A percentile compares a stretch with the other conserved stretches of the same genome.
Evolutionary conservation across 2,113 vertebrate genomes (phyloP).

Genomic region (Sardina pilchardus): DNA sequence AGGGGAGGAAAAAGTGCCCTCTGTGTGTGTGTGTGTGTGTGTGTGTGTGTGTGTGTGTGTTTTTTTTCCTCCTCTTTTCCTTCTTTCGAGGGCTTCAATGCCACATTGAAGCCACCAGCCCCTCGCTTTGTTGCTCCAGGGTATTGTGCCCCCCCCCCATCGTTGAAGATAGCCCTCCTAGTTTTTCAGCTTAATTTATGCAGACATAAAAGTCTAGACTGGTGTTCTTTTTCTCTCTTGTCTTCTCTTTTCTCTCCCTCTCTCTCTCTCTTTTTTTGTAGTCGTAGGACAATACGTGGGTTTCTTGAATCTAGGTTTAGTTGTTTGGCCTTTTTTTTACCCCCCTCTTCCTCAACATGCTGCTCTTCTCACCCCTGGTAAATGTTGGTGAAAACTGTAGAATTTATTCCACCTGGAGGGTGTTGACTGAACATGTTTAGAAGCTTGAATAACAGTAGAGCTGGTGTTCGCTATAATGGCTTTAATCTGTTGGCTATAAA

Average conservation of each 20-base stretch:
- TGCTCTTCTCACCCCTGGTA: background rate
- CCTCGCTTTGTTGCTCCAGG: constrained; percentile 66
- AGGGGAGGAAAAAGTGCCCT: constrained; percentile 64
- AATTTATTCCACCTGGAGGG: background rate
- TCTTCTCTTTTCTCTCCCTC: constrained; percentile 47
- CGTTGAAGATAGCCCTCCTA: constrained; percentile 68
- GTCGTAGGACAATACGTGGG: constrained; percentile 58
- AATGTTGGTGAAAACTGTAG: background rate
- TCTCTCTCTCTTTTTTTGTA: background rate
- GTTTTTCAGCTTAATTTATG: constrained; percentile 71
- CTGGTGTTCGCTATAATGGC: background rate
- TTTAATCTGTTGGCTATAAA: background rate
- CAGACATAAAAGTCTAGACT: constrained; percentile 75
- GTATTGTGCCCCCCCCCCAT: constrained; percentile 66
- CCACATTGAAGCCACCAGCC: constrained; percentile 74
- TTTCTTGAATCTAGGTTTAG: background rate
- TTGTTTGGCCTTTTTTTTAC: background rate
- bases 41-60: too few relatives aligned
- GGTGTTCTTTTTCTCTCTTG: constrained; percentile 61
- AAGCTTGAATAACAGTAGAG: background rate
- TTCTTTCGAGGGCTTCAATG: constrained; percentile 73
- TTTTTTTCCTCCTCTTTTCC: constrained; percentile 57
- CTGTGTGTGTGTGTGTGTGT: constrained; percentile 71
- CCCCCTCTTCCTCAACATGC: background rate
- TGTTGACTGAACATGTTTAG: background rate